Base-by-base conservation (phyloP, 2,797 vertebrate species). In the Poeciliopsis paucimaculata region DNA sequence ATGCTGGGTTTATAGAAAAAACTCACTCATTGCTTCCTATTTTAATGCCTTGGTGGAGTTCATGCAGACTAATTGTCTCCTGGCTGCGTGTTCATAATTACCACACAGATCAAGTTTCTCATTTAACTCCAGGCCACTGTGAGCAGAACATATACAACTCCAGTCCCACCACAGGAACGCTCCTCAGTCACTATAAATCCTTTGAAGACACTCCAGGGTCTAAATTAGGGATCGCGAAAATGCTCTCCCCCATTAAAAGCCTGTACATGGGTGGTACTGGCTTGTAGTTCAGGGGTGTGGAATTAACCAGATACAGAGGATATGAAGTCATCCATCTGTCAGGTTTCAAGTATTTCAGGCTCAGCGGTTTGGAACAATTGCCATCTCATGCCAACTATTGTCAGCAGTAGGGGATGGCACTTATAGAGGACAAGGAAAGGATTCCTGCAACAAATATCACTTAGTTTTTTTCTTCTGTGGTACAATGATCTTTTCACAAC, bases 171-270 rank as follows among this genome's bases (percentile, higher is more conserved):
- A 15, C 66, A 70, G 64, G 39, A 77, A 53, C 5, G 13, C 53
- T 53, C 47, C 15, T 53, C 23, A 31, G 36, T 10, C 23, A 15
- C 31, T 28, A 18, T 36, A 20, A 62, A 47, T 20, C 28, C 28
- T 78, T 73, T 78, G 55, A 78, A 62, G 41, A 73, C 28, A 62
- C 41, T 47, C 7, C 7, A 60, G 51, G 13, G 41, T 78, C 49
- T 72, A 60, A 72, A 78, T 51, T 70, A 51, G 36, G 68, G 41
- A 28, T 15, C 1, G 12, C 36, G 26, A 39, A 41, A 70, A 53
- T 41, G n/a, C 34, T 51, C 7, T 41, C 12, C 72, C 11, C 20
- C 20, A 74, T 47, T 71, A 71, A 46, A 71, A n/a, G 5, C 68
- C 16, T 28, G 28, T 71, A 46, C 46, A 77, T 66, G 31, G 49